Conservation (phyloP, 2,888 invertebrate species). For the Eurytoma adleriae region DNA sequence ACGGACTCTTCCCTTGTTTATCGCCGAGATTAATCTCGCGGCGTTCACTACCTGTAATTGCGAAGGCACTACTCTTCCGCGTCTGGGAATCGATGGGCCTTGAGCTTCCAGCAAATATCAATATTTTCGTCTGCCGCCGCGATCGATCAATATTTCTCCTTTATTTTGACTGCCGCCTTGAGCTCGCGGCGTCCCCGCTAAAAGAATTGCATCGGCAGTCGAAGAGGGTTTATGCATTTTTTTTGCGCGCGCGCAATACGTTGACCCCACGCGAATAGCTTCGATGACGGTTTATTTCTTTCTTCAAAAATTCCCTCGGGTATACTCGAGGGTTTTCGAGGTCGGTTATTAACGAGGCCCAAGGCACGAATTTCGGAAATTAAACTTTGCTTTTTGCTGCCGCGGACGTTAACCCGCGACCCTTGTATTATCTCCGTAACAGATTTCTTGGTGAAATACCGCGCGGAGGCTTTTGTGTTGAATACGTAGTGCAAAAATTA, state of each 20-base stretch:
- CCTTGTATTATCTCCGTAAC: too few relatives aligned
- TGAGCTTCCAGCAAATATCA: slow-evolving; percentile 43
- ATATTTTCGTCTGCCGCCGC: slow-evolving; percentile 40
- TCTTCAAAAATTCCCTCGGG: too few relatives aligned
- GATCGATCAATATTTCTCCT: slow-evolving; percentile 37
- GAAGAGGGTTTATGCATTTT: background rate
- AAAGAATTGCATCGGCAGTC: background rate
- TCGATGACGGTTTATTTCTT: too few relatives aligned
- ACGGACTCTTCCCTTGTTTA: background rate
- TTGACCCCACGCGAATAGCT: too few relatives aligned
- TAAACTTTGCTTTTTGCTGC: too few relatives aligned
- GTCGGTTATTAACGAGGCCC: too few relatives aligned
- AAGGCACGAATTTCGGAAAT: too few relatives aligned
- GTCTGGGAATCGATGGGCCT: slow-evolving; percentile 41
- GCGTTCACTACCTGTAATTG: slow-evolving; percentile 28
- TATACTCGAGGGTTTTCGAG: too few relatives aligned
- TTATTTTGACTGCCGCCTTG: slow-evolving; percentile 41
- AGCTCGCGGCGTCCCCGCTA: background rate
- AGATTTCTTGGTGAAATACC: too few relatives aligned
- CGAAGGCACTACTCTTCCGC: slow-evolving; percentile 27
- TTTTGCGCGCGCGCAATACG: background rate
- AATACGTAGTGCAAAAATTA: too few relatives aligned
- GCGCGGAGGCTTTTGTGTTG: too few relatives aligned
- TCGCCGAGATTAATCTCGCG: slow-evolving; percentile 3
- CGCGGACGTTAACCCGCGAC: too few relatives aligned